Base-by-base conservation (phyloP, 2,888 invertebrate genomes). In the Tiliacea aurago region DNA sequence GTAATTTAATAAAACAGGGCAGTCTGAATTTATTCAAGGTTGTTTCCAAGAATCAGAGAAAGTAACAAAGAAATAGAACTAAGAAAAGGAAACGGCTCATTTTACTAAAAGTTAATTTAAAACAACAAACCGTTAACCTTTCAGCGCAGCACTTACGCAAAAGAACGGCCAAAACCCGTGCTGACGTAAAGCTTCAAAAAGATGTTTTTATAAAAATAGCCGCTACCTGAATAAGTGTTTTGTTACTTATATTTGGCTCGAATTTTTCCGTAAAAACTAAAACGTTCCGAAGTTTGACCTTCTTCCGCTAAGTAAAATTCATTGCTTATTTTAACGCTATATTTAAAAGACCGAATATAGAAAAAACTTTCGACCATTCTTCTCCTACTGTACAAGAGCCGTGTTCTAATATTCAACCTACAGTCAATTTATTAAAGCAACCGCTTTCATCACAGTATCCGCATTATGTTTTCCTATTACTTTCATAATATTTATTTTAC, bases 381-480 rank as follows among this genome's bases (percentile, higher is more conserved):
- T 37, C 33, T 37, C 37, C 37, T 64, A 65, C 53, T 53, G 43
- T 45, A 53, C 69, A 62, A 61, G 37, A 81, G 45, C 47, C 81
- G 84, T 79, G 84, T 86, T 84, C 86, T 88, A 82, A 83, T 83
- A 85, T 87, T 87, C 85, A 90, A 89, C 88, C 86, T 89, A 86
- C 88, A 89, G 88, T 91, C 93, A 93, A 93, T 94, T 93, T 93
- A 91, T 91, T 91, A 91, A 93, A 94, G 61, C 89, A 92, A 91
- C 90, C 89, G 88, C 90, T 92, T 94, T 93, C 92, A 92, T 94
- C 91, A 93, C 90, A 91, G 90, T 90, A 90, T 92, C 89, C 90
- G 80, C 91, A 93, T 93, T 92, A 93, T 94, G 92, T 92, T 95
- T 94, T 92, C 93, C 90, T 94, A 92, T 92, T 92, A 92, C 92